Percentiles rank a stretch among this genome's conserved stretches.
Conservation (phyloP, 2,797 vertebrate genomes). For the Eremophila alpestris region DNA sequence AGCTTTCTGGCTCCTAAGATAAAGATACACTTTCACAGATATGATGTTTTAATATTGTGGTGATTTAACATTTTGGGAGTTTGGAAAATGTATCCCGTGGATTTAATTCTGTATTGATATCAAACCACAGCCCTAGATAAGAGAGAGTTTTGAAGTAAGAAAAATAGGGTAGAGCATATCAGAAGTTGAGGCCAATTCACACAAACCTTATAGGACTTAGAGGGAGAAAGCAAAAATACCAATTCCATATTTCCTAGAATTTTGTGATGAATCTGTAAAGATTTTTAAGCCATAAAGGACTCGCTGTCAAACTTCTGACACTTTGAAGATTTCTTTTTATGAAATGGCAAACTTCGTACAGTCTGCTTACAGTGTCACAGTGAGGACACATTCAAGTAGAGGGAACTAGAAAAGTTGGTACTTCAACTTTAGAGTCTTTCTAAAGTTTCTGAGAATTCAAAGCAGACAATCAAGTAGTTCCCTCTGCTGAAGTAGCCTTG, state of each 20-base stretch:
- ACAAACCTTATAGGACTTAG: not conserved
- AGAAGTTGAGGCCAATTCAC: not conserved
- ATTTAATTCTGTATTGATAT: slow-evolving; percentile 13
- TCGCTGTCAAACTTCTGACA: not conserved
- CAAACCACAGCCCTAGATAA: not conserved
- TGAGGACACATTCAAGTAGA: not conserved
- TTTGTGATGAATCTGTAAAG: not conserved
- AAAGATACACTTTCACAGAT: slow-evolving; percentile 3
- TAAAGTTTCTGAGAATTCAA: not conserved
- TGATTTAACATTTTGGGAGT: not conserved
- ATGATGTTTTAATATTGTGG: not conserved
- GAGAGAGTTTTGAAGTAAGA: not conserved
- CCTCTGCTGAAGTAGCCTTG: not conserved
- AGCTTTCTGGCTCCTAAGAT: not conserved
- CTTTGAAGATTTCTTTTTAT: not conserved
- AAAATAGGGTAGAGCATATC: not conserved
- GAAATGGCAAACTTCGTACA: not conserved
- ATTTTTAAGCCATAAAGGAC: not conserved
- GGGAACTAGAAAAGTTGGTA: not conserved
- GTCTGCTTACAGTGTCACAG: not conserved
- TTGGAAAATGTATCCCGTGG: not conserved
- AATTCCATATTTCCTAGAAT: not conserved
- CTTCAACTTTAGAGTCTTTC: not conserved
- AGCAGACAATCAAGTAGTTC: not conserved
- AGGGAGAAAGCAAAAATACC: not conserved